Percentiles rank a stretch among this genome's conserved stretches.
phyloP scores from a whole-genome alignment of 2,888 invertebrate genomes.

The Cryptops parisi region DNA sequence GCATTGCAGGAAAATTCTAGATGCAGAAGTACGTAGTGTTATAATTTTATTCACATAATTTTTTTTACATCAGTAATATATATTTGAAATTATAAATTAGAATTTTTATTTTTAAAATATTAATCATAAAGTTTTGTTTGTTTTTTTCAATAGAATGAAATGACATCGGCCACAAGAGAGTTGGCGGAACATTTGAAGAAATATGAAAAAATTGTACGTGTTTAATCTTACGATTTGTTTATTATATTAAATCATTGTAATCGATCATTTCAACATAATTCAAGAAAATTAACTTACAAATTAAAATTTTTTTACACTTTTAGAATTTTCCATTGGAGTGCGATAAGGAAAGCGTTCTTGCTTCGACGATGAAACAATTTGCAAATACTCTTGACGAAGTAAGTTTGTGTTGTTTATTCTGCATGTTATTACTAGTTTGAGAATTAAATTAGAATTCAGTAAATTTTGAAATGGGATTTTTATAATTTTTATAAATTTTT shows the following conservation, averaged over 20 bases:
- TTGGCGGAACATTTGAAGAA: slow-evolving; percentile 15
- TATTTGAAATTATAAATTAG: neutral
- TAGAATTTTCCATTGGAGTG: slow-evolving; percentile 17
- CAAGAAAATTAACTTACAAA: neutral
- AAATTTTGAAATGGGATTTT: too few relatives aligned
- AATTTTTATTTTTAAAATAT: neutral
- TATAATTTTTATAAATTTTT: too few relatives aligned
- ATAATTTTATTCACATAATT: too few relatives aligned
- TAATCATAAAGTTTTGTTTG: neutral
- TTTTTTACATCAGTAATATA: too few relatives aligned
- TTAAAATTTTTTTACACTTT: slow-evolving; percentile 3
- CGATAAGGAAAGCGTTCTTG: slow-evolving; percentile 15
- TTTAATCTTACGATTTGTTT: too few relatives aligned
- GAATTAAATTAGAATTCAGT: neutral
- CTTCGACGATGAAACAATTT: slow-evolving; percentile 16
- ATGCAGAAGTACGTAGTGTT: slow-evolving; percentile 12
- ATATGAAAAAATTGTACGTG: slow-evolving; percentile 13
- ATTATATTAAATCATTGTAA: too few relatives aligned
- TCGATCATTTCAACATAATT: too few relatives aligned
- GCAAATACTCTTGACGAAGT: slow-evolving; percentile 17
- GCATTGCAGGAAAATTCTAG: slow-evolving; percentile 12
- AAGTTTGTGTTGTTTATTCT: neutral
- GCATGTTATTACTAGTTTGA: neutral
- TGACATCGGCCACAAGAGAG: slow-evolving; percentile 12
- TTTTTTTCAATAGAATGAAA: slow-evolving; percentile 16